Evolutionary conservation across 2,797 vertebrate genomes (phyloP), one percentile per base, ranked within the genome.

Genomic region (Iguana delicatissima): DNA sequence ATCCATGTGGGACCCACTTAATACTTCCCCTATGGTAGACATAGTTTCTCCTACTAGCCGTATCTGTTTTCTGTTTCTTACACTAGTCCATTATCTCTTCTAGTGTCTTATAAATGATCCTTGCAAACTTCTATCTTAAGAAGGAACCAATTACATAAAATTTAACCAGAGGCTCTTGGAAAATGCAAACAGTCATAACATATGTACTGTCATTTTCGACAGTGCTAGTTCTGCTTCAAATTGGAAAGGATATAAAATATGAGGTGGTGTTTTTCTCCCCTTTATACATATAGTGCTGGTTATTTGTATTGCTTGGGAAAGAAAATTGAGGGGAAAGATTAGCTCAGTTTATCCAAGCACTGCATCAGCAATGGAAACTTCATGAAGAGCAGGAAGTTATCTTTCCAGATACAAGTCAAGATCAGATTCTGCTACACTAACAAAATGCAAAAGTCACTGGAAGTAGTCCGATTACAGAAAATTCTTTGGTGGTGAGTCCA

Each of bases 21-120:
- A 95, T 94, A 32, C 80, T 93, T 95, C 57, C 91, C 80, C 72
- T n/a, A 67, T 90, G 95, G 79, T 86, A 89, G 81, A 92, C 82
- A 79, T 93, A 86, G 22, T 92, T 97, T 96, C 85, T 95, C 91
- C 94, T 97, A 93, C 69, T 32, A 82, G 52, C 86, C 85, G 94
- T 95, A 94, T 97, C 96, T 98, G 96, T 91, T 97, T 97, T 97
- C 91, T 97, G 89, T 97, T 97, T 96, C 95, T 96, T 96, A 93
- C 94, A 93, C 93, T 93, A 94, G 89, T 89, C 95, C 86, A 96
- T 96, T 97, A 96, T 96, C 96, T 96, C 38, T 94, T 97, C 92
- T 87, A 84, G 13, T 93, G 93, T 96, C 94, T 96, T 94, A 90
- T 94, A 95, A 91, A 92, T 89, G 90, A 95, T 96, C 93, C 89